Conservation (phyloP, 92 coral and sea anemone species). For the Palythoa heliodiscus region DNA sequence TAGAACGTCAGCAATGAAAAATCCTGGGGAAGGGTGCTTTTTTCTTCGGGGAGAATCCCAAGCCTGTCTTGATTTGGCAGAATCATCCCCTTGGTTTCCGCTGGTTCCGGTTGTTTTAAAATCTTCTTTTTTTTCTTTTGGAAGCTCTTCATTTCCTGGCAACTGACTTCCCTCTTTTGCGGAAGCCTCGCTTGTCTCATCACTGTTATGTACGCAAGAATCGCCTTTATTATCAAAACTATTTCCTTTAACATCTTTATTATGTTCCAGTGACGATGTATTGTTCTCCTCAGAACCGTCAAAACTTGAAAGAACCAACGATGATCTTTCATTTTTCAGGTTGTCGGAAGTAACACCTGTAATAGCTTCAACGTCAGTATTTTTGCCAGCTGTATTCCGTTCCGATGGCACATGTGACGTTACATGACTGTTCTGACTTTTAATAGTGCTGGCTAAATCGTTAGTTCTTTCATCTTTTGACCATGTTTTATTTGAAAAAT, state of each 20-base stretch:
- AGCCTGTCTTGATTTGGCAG: constrained; percentile 49
- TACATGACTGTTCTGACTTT: background rate
- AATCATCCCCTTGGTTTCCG: background rate
- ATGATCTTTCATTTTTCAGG: background rate
- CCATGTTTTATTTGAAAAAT: background rate
- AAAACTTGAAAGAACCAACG: constrained; percentile 39
- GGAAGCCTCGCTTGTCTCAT: background rate
- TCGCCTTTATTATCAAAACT: background rate
- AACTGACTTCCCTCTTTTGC: background rate
- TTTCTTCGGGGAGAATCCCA: constrained; percentile 33
- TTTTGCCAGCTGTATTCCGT: background rate
- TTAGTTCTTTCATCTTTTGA: background rate
- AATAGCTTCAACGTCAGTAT: background rate
- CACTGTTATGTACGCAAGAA: background rate
- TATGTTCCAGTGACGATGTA: background rate
- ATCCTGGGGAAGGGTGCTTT: constrained; percentile 40
- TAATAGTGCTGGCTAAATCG: background rate
- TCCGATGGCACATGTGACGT: background rate
- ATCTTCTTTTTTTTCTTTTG: background rate
- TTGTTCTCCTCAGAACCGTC: constrained; percentile 6
- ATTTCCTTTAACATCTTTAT: background rate
- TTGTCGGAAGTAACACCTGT: background rate
- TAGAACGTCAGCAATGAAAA: background rate
- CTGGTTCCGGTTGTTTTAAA: background rate
- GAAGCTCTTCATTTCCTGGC: background rate